A percentile compares a stretch with the other conserved stretches of the same genome.
These are phyloP conservation scores for Steinernema hermaphroditum DNA, from an alignment of 2,888 invertebrate species.

Conservation along the genomic window DNA sequence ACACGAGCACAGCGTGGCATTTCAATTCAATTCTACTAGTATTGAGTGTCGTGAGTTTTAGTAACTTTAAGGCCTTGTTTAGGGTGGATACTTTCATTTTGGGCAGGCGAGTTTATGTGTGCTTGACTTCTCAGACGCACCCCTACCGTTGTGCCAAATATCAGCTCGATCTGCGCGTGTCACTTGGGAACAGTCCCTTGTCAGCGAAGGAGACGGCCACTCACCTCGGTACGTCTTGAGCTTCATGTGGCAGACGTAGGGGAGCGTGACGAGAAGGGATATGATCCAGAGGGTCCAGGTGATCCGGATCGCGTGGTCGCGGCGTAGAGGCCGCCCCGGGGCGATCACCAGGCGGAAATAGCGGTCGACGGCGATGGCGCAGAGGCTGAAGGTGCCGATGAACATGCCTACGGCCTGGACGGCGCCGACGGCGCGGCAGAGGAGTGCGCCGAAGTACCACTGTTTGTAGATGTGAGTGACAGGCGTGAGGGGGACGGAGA, in stretches of 20 bases:
- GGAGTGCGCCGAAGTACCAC: slow-evolving; percentile 86
- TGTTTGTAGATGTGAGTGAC: slow-evolving; percentile 84
- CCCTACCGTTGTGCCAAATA: no score
- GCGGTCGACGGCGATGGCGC: slow-evolving; percentile 92
- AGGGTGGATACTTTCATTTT: no score
- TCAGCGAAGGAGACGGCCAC: no score
- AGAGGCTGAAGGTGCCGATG: slow-evolving; percentile 91
- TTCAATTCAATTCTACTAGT: no score
- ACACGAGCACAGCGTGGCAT: no score
- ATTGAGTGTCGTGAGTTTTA: no score
- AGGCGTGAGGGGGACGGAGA: slow-evolving; percentile 94
- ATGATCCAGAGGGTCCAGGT: slow-evolving; percentile 44
- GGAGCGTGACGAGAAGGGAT: slow-evolving; percentile 74
- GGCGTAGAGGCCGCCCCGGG: slow-evolving; percentile 47
- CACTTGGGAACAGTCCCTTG: no score
- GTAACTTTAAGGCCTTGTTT: no score
- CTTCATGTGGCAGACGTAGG: slow-evolving; percentile 84
- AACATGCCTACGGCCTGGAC: slow-evolving; percentile 92
- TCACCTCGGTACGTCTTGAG: slow-evolving; percentile 61
- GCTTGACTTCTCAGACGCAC: no score
- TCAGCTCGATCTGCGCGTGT: no score
- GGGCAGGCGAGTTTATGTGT: no score
- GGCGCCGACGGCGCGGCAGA: slow-evolving; percentile 89
- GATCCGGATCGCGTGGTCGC: slow-evolving; percentile 45
- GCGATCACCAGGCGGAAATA: slow-evolving; percentile 70